Conservation (phyloP, 2,113 vertebrate species). For the Laticauda colubrina region DNA sequence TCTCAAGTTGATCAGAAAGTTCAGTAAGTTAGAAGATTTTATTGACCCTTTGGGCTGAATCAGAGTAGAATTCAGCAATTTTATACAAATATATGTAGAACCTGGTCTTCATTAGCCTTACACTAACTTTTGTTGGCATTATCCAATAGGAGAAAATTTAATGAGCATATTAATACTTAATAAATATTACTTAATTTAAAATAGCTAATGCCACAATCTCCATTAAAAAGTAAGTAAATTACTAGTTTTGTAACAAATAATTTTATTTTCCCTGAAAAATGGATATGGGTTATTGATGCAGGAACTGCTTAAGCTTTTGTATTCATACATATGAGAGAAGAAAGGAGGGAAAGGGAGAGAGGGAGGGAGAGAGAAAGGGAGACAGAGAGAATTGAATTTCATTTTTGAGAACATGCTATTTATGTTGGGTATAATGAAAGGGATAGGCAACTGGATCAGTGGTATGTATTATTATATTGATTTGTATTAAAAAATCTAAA, state of each 20-base stretch:
- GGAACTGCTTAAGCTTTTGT: background rate
- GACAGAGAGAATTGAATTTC: background rate
- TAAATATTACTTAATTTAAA: background rate
- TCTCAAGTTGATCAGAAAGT: background rate
- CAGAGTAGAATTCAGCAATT: background rate
- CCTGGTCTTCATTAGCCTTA: background rate
- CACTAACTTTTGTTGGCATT: background rate
- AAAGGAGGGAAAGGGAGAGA: background rate
- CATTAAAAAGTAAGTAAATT: background rate
- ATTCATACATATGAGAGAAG: background rate
- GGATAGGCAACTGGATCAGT: background rate
- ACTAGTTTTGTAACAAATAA: background rate
- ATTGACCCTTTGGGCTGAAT: background rate
- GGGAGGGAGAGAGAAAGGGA: background rate
- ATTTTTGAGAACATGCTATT: background rate
- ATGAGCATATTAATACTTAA: background rate
- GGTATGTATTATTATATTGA: background rate
- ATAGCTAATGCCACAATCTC: background rate
- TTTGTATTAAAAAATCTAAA: background rate
- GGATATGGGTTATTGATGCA: background rate
- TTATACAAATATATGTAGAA: background rate
- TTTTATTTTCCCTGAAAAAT: background rate
- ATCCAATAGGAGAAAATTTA: background rate
- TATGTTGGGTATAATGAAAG: background rate
- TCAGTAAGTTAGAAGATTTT: background rate